phyloP scores from a whole-genome alignment of 2,113 vertebrate genomes.

The Anguilla rostrata region DNA sequence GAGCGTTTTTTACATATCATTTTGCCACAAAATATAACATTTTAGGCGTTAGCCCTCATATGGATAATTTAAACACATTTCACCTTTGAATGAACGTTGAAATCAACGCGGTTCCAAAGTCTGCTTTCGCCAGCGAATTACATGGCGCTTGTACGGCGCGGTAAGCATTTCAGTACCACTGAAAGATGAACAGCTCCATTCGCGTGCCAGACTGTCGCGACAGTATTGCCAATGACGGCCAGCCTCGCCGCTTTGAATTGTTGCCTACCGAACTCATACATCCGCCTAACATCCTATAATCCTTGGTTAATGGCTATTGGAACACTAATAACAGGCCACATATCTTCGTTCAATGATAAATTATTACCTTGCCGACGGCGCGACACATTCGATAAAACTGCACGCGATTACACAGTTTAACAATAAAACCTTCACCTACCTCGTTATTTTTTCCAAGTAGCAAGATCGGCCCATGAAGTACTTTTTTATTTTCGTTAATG shows the following conservation, averaged over 20 bases:
- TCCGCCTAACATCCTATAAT: neutral
- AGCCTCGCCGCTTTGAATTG: neutral
- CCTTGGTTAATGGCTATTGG: neutral
- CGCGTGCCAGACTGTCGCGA: neutral
- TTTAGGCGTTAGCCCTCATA: neutral
- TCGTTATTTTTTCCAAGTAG: neutral
- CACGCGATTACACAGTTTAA: neutral
- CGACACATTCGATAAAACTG: neutral
- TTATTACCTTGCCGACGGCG: neutral
- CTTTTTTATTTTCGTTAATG: neutral
- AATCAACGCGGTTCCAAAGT: neutral
- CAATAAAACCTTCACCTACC: neutral
- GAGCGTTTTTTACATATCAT: no score
- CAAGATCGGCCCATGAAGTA: neutral
- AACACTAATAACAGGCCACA: neutral
- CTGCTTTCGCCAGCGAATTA: neutral
- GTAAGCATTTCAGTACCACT: conserved; percentile 58
- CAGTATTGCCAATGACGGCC: neutral
- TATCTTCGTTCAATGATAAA: neutral
- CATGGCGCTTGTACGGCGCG: neutral
- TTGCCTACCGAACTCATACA: neutral
- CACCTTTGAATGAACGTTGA: neutral
- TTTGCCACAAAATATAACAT: neutral
- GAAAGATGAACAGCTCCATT: conserved; percentile 59
- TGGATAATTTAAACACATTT: neutral